Base-by-base conservation (phyloP, 2,797 vertebrate species). In the Rhynchotus rufescens region DNA sequence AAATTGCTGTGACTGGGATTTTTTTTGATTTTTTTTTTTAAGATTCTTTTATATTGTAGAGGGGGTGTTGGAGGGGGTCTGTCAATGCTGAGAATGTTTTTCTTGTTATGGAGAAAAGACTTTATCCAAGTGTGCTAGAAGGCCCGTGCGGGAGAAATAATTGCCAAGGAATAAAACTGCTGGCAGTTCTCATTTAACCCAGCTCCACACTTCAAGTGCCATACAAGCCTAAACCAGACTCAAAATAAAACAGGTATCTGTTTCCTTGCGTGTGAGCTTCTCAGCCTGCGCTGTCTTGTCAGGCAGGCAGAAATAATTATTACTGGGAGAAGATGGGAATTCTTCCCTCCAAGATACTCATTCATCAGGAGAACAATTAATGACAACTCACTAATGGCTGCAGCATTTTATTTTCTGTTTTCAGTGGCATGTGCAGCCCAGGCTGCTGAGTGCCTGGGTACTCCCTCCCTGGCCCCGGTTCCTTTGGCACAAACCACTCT, bases 341-440 rank as follows among this genome's bases (percentile, higher is more conserved):
- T 87, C 90, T 80, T 69, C 71, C 42, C 85, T 96, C 66, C 49
- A 84, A 80, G 78, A 89, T 74, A 75, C 56, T 77, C 80, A 87
- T 90, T 93, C 77, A 45, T 77, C 92, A 88, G 83, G 89, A 96
- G 92, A 95, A 94, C 79, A 95, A 96, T 96, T 95, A 94, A 94
- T 80, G 84, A 83, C 89, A 95, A 68, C 67, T 88, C 74, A 47
- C 52, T 68, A 54, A 67, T 71, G 74, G 77, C 73, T 61, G 38
- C 65, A 89, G 5, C 71, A 26, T 56, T 95, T 64, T 51, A 42
- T 93, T 95, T 89, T 68, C 92, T 79, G 32, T 66, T 84, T 89
- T 71, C 88, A 91, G 94, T 40, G 73, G 59, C 25, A 77, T 13
- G 86, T 68, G 75, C 65, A 71, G 85, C 60, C 86, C 88, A 75